Base-by-base conservation (phyloP, 1,140 invertebrate species). In the Agrypnia vestita region DNA sequence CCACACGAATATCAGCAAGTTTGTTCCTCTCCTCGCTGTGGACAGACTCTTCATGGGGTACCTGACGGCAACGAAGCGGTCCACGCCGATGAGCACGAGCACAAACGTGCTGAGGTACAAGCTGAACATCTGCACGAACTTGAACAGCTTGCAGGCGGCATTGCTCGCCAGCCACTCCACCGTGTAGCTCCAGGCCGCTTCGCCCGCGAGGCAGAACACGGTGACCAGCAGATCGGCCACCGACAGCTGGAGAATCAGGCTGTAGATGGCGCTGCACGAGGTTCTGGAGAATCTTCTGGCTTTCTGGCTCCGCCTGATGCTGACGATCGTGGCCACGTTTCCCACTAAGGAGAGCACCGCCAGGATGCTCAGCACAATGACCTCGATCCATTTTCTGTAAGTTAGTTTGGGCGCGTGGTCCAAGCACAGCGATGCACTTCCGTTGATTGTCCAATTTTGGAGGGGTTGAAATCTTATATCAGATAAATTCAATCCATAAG, bases 71-170 rank as follows among this genome's bases (percentile, higher is more conserved):
- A 94, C 88, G 89, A 95, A 96, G 69, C 95, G 90, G 84, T 96
- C 95, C 25, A 96, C 90, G 7, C 94, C 95, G 82, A 96, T 96
- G 10, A 96, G 90, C 4, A 96, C 95, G 19, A 96, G 88, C 21
- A 96, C 92, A 85, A 95, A 96, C 0, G 95, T 96, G 55, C 95
- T 96, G n/a, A 96, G 87, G 86, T 96, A 96, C 7, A 96, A 89
- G 67, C 93, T 93, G 84, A 95, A 95, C 92, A 96, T 93, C 87
- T 96, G 95, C 13, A 94, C 86, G 84, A 94, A 96, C 86, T 96
- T 97, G 82, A 96, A 93, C 13, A 94, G 76, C 87, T 96, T 96
- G 86, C 96, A 97, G 35, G 92, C 91, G 0, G 92, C 85, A 83
- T 96, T 93, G 4, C 95, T 95, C 4, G 93, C 95, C 47, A 93